These are phyloP conservation scores for Aphrophora alni DNA, from an alignment of 2,888 invertebrate species.

Conservation along the genomic window DNA sequence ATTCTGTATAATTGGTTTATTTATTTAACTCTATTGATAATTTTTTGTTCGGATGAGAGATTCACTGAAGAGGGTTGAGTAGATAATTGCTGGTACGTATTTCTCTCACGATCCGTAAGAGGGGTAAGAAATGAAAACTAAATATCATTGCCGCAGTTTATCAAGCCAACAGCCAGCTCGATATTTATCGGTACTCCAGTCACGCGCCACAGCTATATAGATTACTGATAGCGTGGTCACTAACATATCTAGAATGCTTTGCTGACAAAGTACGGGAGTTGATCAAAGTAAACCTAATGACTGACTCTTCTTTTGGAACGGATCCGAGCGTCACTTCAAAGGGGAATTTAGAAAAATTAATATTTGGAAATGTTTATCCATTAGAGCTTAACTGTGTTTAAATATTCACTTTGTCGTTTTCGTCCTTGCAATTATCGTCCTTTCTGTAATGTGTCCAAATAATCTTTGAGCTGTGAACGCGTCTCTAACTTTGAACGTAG, in stretches of 20 bases:
- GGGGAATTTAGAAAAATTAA: neutral
- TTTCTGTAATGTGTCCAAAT: neutral
- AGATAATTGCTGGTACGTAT: neutral
- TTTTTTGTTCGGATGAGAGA: neutral
- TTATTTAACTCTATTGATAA: too few relatives aligned
- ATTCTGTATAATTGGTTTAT: too few relatives aligned
- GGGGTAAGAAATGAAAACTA: constrained; percentile 6
- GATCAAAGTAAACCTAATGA: neutral
- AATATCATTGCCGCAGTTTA: constrained; percentile 5
- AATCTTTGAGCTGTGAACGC: neutral
- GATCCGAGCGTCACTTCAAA: neutral
- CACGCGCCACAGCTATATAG: neutral
- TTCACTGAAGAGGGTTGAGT: neutral
- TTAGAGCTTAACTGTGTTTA: neutral
- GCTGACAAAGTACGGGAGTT: neutral
- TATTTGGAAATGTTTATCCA: constrained; percentile 4
- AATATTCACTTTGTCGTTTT: neutral
- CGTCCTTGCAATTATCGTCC: neutral
- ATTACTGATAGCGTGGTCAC: neutral
- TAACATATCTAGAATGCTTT: neutral
- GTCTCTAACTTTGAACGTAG: neutral
- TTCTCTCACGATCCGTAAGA: neutral
- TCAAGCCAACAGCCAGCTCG: neutral
- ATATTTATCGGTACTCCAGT: neutral
- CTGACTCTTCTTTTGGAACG: neutral